These are phyloP conservation scores for Mus pahari DNA, from an alignment of 2,113 vertebrate genomes.

Conservation along the genomic window DNA sequence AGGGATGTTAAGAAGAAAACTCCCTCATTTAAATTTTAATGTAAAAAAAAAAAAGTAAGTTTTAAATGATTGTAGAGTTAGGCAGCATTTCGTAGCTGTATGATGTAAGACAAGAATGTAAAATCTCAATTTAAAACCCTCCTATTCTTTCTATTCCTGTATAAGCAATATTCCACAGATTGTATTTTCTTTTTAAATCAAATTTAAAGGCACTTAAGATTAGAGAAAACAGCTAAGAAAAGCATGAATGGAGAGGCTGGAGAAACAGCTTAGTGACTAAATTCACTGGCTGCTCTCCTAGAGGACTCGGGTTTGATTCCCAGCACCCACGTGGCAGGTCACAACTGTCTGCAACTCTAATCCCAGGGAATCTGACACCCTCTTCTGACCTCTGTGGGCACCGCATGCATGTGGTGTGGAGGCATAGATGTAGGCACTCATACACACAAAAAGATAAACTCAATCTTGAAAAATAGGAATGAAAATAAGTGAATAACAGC, in stretches of 20 bases:
- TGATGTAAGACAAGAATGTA: neutral
- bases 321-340: too few species aligned
- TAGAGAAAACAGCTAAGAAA: neutral
- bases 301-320: too few species aligned
- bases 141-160: neutral
- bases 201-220: neutral
- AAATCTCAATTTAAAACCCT: neutral
- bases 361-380: too few species aligned
- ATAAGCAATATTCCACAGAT: neutral
- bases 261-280: neutral
- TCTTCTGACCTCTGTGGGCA: neutral
- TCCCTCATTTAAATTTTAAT: too few species aligned
- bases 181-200: neutral
- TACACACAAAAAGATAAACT: neutral
- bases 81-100: neutral
- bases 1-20: too few species aligned
- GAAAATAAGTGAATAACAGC: neutral
- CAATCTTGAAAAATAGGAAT: neutral
- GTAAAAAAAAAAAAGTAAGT: neutral
- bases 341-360: neutral
- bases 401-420: neutral
- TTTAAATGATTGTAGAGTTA: neutral
- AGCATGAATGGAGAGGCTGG: neutral
- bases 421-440: neutral
- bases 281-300: neutral